phyloP scores from a whole-genome alignment of 2,797 vertebrate genomes.

The Apogon hyalosoma region DNA sequence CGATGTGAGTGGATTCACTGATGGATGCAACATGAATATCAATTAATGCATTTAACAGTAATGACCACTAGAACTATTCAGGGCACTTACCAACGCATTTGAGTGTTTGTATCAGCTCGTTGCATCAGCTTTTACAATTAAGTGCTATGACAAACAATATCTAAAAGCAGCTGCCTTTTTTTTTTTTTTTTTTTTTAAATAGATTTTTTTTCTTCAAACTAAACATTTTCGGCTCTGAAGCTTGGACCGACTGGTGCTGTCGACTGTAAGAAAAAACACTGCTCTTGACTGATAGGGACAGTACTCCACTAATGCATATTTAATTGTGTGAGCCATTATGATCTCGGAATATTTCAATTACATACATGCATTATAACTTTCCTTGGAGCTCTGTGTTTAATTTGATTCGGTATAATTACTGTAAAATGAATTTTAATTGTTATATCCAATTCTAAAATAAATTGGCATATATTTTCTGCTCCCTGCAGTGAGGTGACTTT shows the following conservation, averaged over 20 bases:
- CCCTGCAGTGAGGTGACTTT: slow-evolving; percentile 51
- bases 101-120: slow-evolving; percentile 33
- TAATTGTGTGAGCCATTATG: slow-evolving; percentile 81
- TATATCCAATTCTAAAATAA: slow-evolving; percentile 68
- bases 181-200: not conserved
- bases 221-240: slow-evolving; percentile 20
- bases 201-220: slow-evolving; percentile 32
- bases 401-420: slow-evolving; percentile 80
- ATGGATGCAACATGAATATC: slow-evolving; percentile 26
- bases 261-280: slow-evolving; percentile 41
- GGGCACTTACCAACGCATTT: slow-evolving; percentile 22
- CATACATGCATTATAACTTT: slow-evolving; percentile 70
- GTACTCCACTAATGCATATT: slow-evolving; percentile 76
- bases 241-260: slow-evolving; percentile 31
- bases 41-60: slow-evolving; percentile 38
- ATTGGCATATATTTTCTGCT: slow-evolving; percentile 52
- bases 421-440: slow-evolving; percentile 81
- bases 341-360: slow-evolving; percentile 81
- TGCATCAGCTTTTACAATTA: slow-evolving; percentile 47
- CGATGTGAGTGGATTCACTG: slow-evolving; percentile 21
- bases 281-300: slow-evolving; percentile 70
- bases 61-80: slow-evolving; percentile 22
- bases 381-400: slow-evolving; percentile 72
- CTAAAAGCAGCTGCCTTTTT: slow-evolving; percentile 43
- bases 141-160: slow-evolving; percentile 23